These are phyloP conservation scores for Hyposoter didymator DNA, from an alignment of 2,888 invertebrate genomes.

Conservation along the genomic window DNA sequence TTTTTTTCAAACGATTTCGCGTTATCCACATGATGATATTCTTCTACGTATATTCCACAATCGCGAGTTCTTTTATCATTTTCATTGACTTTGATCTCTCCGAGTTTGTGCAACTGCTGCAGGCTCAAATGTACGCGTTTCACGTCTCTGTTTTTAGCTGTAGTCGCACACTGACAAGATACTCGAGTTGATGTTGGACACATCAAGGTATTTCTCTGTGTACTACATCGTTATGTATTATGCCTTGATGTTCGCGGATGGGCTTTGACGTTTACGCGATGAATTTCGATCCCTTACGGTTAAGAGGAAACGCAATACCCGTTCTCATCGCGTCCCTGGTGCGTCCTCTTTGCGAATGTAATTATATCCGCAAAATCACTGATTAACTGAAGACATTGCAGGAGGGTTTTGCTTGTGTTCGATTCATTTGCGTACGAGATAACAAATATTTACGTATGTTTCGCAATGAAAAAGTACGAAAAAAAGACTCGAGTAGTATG, in stretches of 20 bases:
- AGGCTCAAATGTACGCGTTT: constrained; percentile 17
- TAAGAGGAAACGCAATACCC: constrained; percentile 38
- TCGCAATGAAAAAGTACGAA: constrained; percentile 22
- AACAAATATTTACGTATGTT: constrained; percentile 20
- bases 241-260: constrained; percentile 13
- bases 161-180: constrained; percentile 30
- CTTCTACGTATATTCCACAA: neutral
- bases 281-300: constrained; percentile 35
- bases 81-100: neutral
- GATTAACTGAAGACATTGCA: constrained; percentile 62
- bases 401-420: constrained; percentile 22
- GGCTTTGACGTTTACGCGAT: constrained; percentile 40
- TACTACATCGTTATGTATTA: constrained; percentile 8
- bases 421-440: constrained; percentile 7
- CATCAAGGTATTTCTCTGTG: neutral
- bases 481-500: neutral
- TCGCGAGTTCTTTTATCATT: neutral
- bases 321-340: constrained; percentile 5
- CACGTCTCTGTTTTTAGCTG: constrained; percentile 11
- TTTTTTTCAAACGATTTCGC: neutral
- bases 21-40: neutral
- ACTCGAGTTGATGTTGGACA: neutral
- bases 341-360: constrained; percentile 67
- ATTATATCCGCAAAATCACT: constrained; percentile 67
- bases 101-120: neutral